A percentile compares a stretch with the other conserved stretches of the same genome.
phyloP scores from a whole-genome alignment of 2,113 vertebrate genomes.

The Oenanthe melanoleuca region DNA sequence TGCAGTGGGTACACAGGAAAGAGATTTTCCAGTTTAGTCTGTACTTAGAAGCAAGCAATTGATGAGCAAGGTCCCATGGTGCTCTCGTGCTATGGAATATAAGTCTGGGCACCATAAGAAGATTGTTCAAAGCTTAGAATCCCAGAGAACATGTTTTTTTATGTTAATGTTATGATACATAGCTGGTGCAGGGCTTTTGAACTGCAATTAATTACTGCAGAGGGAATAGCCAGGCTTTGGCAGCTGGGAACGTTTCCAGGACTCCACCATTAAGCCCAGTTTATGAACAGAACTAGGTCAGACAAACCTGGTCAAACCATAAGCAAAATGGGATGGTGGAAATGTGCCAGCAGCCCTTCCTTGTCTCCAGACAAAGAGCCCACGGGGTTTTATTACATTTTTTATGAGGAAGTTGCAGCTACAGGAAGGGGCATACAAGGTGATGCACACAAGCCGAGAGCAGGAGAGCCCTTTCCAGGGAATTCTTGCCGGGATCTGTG shows the following conservation, averaged over 20 bases:
- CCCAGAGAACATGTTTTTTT: background rate
- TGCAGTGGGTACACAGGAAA: background rate
- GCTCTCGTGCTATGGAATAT: background rate
- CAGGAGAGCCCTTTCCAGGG: background rate
- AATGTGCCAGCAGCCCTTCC: background rate
- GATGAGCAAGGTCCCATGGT: background rate
- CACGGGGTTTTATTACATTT: background rate
- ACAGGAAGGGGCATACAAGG: background rate
- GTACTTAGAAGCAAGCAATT: background rate
- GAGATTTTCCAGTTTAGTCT: conserved; percentile 31
- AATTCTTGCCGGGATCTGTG: background rate
- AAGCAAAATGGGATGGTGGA: background rate
- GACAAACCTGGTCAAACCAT: conserved; percentile 42
- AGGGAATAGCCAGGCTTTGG: conserved; percentile 41
- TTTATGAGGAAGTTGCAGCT: background rate
- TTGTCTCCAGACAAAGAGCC: conserved; percentile 8
- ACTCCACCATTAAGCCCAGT: conserved; percentile 45
- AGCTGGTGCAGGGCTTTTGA: conserved; percentile 41
- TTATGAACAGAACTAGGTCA: conserved; percentile 58
- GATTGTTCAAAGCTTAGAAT: conserved; percentile 46
- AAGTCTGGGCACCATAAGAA: background rate
- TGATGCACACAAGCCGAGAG: background rate
- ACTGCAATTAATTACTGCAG: conserved; percentile 46
- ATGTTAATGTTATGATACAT: conserved; percentile 30
- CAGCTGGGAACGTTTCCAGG: conserved; percentile 52